phyloP scores from a whole-genome alignment of 2,888 invertebrate genomes.

The Heliconius ethilla region DNA sequence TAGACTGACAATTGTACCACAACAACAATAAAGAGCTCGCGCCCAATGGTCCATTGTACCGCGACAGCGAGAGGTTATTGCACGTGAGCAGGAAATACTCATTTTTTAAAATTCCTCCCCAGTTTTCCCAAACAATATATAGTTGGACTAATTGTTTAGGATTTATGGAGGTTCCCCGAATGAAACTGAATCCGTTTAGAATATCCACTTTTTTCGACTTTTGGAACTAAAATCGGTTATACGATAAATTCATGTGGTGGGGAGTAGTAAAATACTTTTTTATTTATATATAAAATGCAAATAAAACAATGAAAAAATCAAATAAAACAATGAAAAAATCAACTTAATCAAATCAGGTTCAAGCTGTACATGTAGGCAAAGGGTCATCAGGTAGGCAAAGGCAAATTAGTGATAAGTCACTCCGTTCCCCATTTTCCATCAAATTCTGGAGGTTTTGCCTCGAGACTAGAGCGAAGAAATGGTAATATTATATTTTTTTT shows the following conservation, averaged over 20 bases:
- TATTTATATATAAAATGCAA: neutral
- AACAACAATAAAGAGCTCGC: slow-evolving; percentile 44
- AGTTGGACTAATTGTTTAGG: slow-evolving; percentile 29
- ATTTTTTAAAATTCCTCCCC: slow-evolving; percentile 53
- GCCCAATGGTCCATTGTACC: slow-evolving; percentile 57
- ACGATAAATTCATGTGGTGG: neutral
- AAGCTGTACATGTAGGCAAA: too few relatives aligned
- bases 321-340: too few relatives aligned
- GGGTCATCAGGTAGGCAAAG: too few relatives aligned
- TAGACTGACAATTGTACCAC: slow-evolving; percentile 35
- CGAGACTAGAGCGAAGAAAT: too few relatives aligned
- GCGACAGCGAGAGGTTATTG: slow-evolving; percentile 55
- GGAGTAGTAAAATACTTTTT: too few relatives aligned
- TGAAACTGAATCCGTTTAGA: slow-evolving; percentile 17
- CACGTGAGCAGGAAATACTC: slow-evolving; percentile 61
- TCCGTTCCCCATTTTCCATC: too few relatives aligned
- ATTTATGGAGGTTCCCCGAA: slow-evolving; percentile 20
- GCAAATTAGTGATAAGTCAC: too few relatives aligned
- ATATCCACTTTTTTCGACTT: neutral
- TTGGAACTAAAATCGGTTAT: neutral
- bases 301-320: too few relatives aligned
- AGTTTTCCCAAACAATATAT: slow-evolving; percentile 36
- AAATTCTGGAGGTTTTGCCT: too few relatives aligned
- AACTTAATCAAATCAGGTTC: too few relatives aligned
- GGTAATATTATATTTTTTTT: too few relatives aligned